These are phyloP conservation scores for Lepidurus arcticus DNA, from an alignment of 1,140 invertebrate genomes.

Conservation along the genomic window DNA sequence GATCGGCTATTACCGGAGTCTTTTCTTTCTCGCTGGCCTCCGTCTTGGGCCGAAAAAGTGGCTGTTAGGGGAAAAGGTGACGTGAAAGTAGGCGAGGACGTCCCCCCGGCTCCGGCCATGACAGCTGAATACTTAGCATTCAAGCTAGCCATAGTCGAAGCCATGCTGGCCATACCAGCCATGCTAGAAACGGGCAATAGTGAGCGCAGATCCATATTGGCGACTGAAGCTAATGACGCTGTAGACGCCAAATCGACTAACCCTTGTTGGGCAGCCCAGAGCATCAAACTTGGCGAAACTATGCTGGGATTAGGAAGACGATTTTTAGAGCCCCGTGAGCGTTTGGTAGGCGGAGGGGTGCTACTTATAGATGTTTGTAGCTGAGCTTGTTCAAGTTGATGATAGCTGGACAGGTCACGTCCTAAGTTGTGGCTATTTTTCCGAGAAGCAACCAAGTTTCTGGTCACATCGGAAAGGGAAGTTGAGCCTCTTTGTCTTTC, in stretches of 20 bases:
- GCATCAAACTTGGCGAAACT: conserved; percentile 28
- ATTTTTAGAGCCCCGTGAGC: not conserved
- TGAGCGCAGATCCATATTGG: conserved; percentile 13
- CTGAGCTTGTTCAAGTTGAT: conserved; percentile 2
- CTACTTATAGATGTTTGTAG: not conserved
- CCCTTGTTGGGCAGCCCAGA: conserved; percentile 32
- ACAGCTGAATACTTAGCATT: not conserved
- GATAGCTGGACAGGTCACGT: conserved; percentile 1
- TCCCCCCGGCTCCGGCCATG: not conserved
- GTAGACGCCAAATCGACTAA: conserved; percentile 30
- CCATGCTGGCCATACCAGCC: not conserved
- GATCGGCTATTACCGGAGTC: not conserved
- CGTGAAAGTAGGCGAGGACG: not conserved
- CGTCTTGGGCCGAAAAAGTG: not conserved
- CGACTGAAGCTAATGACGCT: conserved; percentile 19
- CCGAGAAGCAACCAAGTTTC: conserved; percentile 14
- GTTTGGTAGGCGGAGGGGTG: not conserved
- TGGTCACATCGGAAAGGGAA: conserved; percentile 12
- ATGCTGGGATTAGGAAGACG: not conserved
- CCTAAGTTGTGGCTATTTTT: conserved; percentile 16
- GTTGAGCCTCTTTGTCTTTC: not conserved
- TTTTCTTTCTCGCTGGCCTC: not conserved
- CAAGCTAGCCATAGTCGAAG: not conserved
- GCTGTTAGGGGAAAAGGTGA: not conserved
- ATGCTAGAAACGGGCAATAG: conserved; percentile 16